Base-by-base conservation (phyloP, 1,140 invertebrate species). In the Diuraphis noxia region DNA sequence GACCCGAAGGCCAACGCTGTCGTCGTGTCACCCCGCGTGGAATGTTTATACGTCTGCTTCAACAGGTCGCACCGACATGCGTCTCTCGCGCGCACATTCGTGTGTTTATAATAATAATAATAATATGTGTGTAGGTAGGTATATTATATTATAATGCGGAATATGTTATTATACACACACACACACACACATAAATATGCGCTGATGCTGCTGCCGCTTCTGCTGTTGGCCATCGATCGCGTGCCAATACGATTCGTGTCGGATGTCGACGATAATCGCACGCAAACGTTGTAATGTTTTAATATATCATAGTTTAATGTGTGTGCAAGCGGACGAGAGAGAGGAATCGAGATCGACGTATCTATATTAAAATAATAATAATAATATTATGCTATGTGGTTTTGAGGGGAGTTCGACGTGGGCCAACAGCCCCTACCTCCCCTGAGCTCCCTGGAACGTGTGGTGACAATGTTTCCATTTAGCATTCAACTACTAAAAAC, bases 141-240 rank as follows among this genome's bases (percentile, higher is more conserved):
- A 40, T 81, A 81, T 77, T 34, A 77, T 38, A 81, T 38, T 25
- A 72, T n/a, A n/a, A 72, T 72, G 4, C 19, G 19, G 56, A 72
- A 72, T 40, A 81, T 38, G 30, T 79, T 13, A 38, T 40, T 81
- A 23, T 38, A 30, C 79, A n/a, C n/a, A 72, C 56, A 72, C 56
- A 63, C 10, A 63, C 56, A 72, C 30, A 63, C 13, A 10, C 2
- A 72, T 17, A 72, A n/a, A n/a, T 34, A 72, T 72, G n/a, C n/a
- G 5, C 13, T n/a, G 30, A 72, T 72, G 56, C 56, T 72, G 56
- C 56, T 72, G 49, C 49, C 25, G 52, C 56, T n/a, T 13, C 82
- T 84, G 82, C 82, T 84, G 82, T 84, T 84, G 40, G 82, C 82
- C n/a, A 84, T 84, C 82, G 82, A 84, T 84, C 82, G 82, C 82